Evolutionary conservation across 2,113 vertebrate species (phyloP).

Genomic region (Nymphicus hollandicus): DNA sequence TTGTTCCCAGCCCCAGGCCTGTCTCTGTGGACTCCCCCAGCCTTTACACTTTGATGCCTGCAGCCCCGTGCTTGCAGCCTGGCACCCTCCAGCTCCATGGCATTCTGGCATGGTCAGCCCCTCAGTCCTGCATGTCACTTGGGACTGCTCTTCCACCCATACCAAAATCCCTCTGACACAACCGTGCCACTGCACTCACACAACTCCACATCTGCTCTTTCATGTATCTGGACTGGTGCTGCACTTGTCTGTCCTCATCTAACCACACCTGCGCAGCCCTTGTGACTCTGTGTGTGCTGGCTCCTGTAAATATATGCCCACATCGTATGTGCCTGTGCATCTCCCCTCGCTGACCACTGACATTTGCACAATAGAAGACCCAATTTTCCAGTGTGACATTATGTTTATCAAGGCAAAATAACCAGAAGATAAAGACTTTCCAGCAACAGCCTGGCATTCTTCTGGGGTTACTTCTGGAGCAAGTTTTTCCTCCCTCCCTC

Average conservation of each 20-base stretch:
- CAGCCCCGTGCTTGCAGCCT: background rate
- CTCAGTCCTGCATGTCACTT: background rate
- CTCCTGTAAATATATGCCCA: background rate
- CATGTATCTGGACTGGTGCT: background rate
- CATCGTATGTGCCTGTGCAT: fast-evolving
- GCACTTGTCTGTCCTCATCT: background rate
- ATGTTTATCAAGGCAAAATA: background rate
- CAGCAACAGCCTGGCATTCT: background rate
- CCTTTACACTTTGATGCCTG: background rate
- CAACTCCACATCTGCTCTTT: fast-evolving
- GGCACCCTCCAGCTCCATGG: background rate
- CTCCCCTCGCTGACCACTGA: background rate
- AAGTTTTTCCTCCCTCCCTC: background rate
- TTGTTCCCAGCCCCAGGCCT: background rate
- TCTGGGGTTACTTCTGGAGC: background rate
- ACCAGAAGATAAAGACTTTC: background rate
- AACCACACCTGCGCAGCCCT: too few relatives aligned
- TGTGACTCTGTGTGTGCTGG: fast-evolving
- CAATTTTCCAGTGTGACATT: background rate
- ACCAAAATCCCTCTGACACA: background rate
- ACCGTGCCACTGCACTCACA: fast-evolving
- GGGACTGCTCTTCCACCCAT: background rate
- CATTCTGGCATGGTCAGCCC: background rate
- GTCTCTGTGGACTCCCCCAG: background rate
- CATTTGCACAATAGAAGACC: background rate